Conservation (phyloP, 2,888 invertebrate genomes). For the Cylloceria caligata region DNA sequence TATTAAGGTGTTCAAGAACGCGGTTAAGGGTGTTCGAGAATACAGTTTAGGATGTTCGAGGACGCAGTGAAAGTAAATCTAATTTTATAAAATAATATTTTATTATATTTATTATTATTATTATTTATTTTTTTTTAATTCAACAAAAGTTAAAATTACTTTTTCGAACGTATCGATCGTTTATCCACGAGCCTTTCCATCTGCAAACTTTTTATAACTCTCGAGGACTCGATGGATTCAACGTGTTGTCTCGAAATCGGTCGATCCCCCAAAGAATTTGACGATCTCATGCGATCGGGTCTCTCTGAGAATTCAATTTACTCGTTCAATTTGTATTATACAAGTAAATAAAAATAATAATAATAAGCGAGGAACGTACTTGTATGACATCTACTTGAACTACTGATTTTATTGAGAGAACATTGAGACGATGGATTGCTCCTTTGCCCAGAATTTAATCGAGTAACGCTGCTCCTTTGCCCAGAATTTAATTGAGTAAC, state of each 20-base stretch:
- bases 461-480: constrained; percentile 5
- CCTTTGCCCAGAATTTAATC: constrained; percentile 18
- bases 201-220: constrained; percentile 19
- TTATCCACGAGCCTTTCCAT: constrained; percentile 39
- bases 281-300: constrained; percentile 42
- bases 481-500: constrained; percentile 32
- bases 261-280: constrained; percentile 17
- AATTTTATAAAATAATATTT: too few relatives aligned
- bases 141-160: constrained; percentile 36
- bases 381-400: constrained; percentile 13
- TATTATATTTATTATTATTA: too few relatives aligned
- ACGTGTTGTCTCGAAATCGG: background rate
- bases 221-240: constrained; percentile 4
- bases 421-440: constrained; percentile 30
- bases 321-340: background rate
- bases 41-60: too few relatives aligned
- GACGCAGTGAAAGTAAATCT: too few relatives aligned
- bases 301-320: constrained; percentile 18
- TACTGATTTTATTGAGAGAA: constrained; percentile 9
- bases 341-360: background rate
- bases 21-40: too few relatives aligned
- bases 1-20: too few relatives aligned
- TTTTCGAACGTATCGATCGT: constrained; percentile 41
- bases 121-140: background rate
- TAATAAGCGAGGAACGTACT: background rate